Base-by-base conservation (phyloP, 2,113 vertebrate genomes). In the Coregonus clupeaformis region DNA sequence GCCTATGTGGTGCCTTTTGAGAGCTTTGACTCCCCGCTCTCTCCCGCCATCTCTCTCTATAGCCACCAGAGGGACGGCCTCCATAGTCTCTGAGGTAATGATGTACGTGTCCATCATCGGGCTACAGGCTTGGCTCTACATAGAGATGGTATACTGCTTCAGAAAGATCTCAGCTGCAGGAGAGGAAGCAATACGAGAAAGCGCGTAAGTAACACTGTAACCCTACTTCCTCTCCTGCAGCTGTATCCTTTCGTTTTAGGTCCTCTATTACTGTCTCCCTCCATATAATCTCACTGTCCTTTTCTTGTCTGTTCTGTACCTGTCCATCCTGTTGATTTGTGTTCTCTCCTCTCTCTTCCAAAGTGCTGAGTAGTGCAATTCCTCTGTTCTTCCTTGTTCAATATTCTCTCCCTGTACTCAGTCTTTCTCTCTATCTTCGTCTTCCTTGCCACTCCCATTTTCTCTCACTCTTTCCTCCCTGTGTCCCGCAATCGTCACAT, bases 111-210 rank as follows among this genome's bases (percentile, higher is more conserved):
- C 96, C 77, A 96, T 96, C 69, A 96, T 97, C 18, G 95, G 96
- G 55, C 91, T 97, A 80, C 96, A 96, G 79, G 88, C 97, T 73
- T 97, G 96, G 96, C 94, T 97, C 9, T 93, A 96, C 86, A 96
- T 94, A 0, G 96, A 97, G 92, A 97, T 97, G 96, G 90, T 97
- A 0, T 97, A 97, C 85, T 97, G 96, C 82, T 97, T 96, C 86
- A 92, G 93, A 71, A 97, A 97, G 89, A 95, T 97, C 0, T 79
- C 96, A 0, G 94, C 94, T 0, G 95, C 95, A 1, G 95, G 95
- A 0, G 96, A 97, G 49, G 95, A 95, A 6, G 93, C 94, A 0
- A 73, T 95, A 0, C 90, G 94, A 30, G 96, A 97, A 85, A 96
- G 95, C 1, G 95, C 94, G 96, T 97, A 84, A 89, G 94, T 93